Evolutionary conservation across 2,797 vertebrate species (phyloP).

Genomic region (Enteromius radiatus): DNA sequence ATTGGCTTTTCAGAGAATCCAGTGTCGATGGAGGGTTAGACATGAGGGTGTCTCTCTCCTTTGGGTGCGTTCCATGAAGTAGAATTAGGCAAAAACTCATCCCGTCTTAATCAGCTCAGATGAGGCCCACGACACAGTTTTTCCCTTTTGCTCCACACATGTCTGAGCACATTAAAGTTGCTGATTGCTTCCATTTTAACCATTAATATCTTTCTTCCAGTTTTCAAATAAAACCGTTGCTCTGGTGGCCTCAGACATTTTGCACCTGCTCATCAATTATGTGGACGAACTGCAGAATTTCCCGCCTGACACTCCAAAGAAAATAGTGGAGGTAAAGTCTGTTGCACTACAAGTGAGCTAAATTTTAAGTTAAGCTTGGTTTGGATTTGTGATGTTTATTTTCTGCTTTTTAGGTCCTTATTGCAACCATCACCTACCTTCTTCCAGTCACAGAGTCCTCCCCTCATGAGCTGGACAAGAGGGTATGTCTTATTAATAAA

Average conservation of each 20-base stretch:
- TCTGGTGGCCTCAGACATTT: slow-evolving; percentile 93
- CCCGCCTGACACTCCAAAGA: slow-evolving; percentile 91
- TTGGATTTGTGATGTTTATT: slow-evolving; percentile 33
- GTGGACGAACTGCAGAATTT: slow-evolving; percentile 91
- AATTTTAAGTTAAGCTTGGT: not conserved
- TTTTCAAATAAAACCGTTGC: slow-evolving; percentile 97
- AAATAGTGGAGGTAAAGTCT: slow-evolving; percentile 90
- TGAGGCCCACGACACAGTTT: not conserved
- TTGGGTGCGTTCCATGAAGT: slow-evolving; percentile 22
- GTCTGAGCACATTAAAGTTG: slow-evolving; percentile 13
- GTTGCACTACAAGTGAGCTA: slow-evolving; percentile 13
- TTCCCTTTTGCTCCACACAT: not conserved
- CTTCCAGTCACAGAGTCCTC: slow-evolving; percentile 92
- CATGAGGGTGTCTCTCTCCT: slow-evolving; percentile 17
- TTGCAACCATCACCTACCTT: slow-evolving; percentile 94
- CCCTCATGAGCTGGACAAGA: slow-evolving; percentile 94
- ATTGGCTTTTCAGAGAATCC: slow-evolving; percentile 24
- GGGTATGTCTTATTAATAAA: slow-evolving; percentile 74
- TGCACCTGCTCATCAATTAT: slow-evolving; percentile 93
- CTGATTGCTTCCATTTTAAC: slow-evolving; percentile 1
- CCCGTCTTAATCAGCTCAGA: slow-evolving; percentile 27
- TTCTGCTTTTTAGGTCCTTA: slow-evolving; percentile 83
- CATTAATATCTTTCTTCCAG: slow-evolving; percentile 70
- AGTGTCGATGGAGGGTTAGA: slow-evolving; percentile 28
- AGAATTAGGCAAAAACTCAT: slow-evolving; percentile 30